phyloP scores from a whole-genome alignment of 1,140 invertebrate genomes.

The Marisa cornuarietis region DNA sequence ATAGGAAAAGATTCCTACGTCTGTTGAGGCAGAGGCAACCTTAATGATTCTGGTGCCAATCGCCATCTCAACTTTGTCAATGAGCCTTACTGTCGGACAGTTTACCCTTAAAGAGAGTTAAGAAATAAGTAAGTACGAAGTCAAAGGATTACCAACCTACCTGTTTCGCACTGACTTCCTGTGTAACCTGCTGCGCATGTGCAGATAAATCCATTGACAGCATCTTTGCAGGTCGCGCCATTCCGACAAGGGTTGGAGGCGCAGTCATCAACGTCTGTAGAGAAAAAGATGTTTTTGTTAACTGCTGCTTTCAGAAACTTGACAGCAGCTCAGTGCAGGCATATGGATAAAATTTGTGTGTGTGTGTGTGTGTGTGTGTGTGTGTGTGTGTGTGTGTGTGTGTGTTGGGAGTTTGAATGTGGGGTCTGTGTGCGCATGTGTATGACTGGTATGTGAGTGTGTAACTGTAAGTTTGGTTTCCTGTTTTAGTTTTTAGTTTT shows the following conservation, averaged over 20 bases:
- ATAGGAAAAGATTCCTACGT: too few species aligned
- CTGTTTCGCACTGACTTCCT: constrained; percentile 32
- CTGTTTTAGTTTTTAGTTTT: too few species aligned
- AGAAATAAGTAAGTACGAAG: not conserved
- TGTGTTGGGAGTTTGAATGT: too few species aligned
- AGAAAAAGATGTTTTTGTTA: not conserved
- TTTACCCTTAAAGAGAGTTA: not conserved
- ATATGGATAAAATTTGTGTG: too few species aligned
- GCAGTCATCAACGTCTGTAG: constrained; percentile 39
- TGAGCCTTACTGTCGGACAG: not conserved
- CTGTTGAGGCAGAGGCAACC: too few species aligned
- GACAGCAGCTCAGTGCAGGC: too few species aligned
- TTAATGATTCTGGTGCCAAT: not conserved
- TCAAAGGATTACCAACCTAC: constrained; percentile 16
- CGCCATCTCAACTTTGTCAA: not conserved
- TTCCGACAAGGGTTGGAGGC: constrained; percentile 29
- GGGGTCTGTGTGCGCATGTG: too few species aligned
- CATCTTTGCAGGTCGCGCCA: constrained; percentile 31
- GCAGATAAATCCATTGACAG: constrained; percentile 33
- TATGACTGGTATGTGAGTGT: too few species aligned
- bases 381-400: too few species aligned
- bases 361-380: too few species aligned
- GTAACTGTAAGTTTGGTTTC: too few species aligned
- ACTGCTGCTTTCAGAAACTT: too few species aligned
- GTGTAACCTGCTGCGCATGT: constrained; percentile 32